Percentiles rank a stretch among this genome's conserved stretches.
Conservation (phyloP, 2,113 vertebrate species). For the Callithrix jacchus region DNA sequence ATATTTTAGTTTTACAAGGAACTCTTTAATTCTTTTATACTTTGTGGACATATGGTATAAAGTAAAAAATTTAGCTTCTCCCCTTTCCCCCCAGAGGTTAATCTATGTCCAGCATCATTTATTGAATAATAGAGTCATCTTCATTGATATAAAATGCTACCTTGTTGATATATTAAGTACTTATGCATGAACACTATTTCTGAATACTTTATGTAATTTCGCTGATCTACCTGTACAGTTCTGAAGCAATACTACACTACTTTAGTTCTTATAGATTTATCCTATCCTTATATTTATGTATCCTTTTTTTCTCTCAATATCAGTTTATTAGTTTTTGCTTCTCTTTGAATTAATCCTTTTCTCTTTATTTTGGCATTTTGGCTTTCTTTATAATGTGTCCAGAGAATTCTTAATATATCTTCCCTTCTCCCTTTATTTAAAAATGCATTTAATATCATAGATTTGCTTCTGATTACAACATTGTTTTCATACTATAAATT, state of each 20-base stretch:
- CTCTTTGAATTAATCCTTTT: background rate
- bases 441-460: background rate
- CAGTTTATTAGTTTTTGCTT: slow-evolving; percentile 18
- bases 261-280: background rate
- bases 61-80: background rate
- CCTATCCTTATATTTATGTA: background rate
- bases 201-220: background rate
- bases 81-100: background rate
- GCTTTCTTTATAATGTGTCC: background rate
- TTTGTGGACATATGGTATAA: background rate
- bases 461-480: background rate
- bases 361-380: background rate
- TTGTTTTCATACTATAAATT: background rate
- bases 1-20: slow-evolving; percentile 3
- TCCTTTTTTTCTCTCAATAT: background rate
- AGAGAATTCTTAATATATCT: background rate
- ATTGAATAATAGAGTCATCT: background rate
- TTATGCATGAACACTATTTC: background rate
- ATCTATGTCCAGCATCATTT: background rate
- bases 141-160: slow-evolving; percentile 25
- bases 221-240: background rate
- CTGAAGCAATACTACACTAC: background rate
- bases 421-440: background rate
- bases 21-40: background rate
- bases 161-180: background rate